Conservation (phyloP, 1,140 invertebrate species). For the Condylostylus longicornis region DNA sequence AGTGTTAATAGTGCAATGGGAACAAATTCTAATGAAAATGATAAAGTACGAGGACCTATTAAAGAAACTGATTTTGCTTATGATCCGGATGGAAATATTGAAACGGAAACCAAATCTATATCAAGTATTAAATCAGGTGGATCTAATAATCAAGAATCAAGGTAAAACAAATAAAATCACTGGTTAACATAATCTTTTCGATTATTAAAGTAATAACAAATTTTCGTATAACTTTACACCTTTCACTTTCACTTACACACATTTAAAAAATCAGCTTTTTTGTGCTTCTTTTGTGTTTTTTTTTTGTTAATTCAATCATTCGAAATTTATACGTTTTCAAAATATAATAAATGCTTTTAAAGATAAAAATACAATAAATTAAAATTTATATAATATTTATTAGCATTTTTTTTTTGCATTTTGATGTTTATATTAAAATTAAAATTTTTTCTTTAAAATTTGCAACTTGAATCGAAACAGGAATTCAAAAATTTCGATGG, state of each 20-base stretch:
- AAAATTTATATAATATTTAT: too few species aligned
- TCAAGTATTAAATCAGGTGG: slow-evolving; percentile 48
- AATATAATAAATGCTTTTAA: too few species aligned
- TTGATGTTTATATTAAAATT: background rate
- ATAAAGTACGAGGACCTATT: background rate
- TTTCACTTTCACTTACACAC: too few species aligned
- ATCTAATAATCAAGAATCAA: slow-evolving; percentile 47
- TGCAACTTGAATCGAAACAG: background rate
- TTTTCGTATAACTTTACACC: too few species aligned
- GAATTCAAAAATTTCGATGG: background rate
- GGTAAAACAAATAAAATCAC: slow-evolving; percentile 35
- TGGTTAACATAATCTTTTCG: too few species aligned
- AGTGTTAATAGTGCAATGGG: too few species aligned
- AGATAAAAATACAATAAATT: too few species aligned
- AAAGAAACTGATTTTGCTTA: slow-evolving; percentile 1
- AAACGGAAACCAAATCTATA: slow-evolving; percentile 52
- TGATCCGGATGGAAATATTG: slow-evolving; percentile 69
- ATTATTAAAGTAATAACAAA: background rate
- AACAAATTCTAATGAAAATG: too few species aligned
- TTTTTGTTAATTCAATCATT: too few species aligned
- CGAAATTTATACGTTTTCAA: too few species aligned
- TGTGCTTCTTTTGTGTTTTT: too few species aligned
- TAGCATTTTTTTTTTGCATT: background rate
- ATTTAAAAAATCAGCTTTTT: too few species aligned
- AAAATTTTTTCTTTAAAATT: background rate